These are phyloP conservation scores for Erynnis tages DNA, from an alignment of 2,888 invertebrate genomes.

Conservation along the genomic window DNA sequence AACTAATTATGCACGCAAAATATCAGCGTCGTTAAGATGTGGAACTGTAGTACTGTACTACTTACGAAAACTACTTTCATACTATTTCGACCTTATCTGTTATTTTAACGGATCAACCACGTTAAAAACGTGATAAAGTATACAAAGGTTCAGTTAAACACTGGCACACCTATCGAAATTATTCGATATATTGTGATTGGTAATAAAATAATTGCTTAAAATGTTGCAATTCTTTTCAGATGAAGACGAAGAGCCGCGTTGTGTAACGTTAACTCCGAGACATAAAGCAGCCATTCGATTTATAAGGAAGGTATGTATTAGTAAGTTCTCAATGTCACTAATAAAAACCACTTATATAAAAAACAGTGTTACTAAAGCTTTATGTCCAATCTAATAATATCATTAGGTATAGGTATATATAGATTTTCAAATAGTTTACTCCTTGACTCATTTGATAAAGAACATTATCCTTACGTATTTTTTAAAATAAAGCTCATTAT, in stretches of 20 bases:
- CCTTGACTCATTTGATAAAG: conserved; percentile 2
- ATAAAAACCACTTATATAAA: too few relatives aligned
- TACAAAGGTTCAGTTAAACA: too few relatives aligned
- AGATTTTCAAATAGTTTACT: conserved; percentile 11
- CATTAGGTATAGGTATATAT: not conserved
- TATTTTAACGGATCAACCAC: too few relatives aligned
- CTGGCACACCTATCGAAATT: too few relatives aligned
- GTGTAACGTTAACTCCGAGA: conserved; percentile 90
- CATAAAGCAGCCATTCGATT: conserved; percentile 96
- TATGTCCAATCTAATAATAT: not conserved
- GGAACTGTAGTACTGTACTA: too few relatives aligned
- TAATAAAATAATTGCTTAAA: too few relatives aligned
- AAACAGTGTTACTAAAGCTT: not conserved
- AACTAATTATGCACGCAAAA: too few relatives aligned
- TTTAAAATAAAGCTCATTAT: not conserved
- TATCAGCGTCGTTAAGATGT: too few relatives aligned
- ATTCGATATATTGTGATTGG: too few relatives aligned
- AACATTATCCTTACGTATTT: not conserved
- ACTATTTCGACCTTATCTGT: too few relatives aligned
- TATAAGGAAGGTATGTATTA: conserved; percentile 89
- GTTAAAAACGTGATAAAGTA: too few relatives aligned
- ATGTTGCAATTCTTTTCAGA: conserved; percentile 83
- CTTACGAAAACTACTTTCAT: not conserved
- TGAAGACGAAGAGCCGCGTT: conserved; percentile 91
- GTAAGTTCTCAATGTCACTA: not conserved